phyloP scores from a whole-genome alignment of 1,140 invertebrate species.

The Streblospio benedicti region DNA sequence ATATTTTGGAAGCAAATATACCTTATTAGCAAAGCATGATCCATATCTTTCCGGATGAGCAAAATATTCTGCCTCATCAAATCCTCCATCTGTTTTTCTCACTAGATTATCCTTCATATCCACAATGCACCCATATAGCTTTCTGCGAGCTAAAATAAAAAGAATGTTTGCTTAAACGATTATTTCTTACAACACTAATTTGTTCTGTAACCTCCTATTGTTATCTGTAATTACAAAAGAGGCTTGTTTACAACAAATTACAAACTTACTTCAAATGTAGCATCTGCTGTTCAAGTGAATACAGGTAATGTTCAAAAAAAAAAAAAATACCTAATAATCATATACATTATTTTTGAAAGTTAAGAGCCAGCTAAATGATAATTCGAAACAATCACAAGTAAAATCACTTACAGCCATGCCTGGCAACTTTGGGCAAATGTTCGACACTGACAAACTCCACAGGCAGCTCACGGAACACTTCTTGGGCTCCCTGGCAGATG shows the following conservation, averaged over 20 bases:
- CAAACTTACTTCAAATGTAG: no score
- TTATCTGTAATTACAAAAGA: conserved; percentile 56
- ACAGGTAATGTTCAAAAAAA: no score
- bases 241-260: no score
- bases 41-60: conserved; percentile 86
- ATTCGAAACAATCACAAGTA: no score
- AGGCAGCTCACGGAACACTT: conserved; percentile 93
- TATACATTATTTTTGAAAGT: no score
- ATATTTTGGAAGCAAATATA: conserved; percentile 42
- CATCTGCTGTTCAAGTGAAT: no score
- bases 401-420: conserved; percentile 81
- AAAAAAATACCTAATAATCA: no score
- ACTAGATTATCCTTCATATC: conserved; percentile 85
- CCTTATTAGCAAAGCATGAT: conserved; percentile 90
- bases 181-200: no score
- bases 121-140: conserved; percentile 88
- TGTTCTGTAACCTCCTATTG: no score
- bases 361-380: no score
- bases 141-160: conserved; percentile 66
- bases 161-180: no score
- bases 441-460: conserved; percentile 94
- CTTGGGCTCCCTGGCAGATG: conserved; percentile 92
- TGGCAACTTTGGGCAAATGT: conserved; percentile 86
- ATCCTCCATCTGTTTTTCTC: conserved; percentile 75
- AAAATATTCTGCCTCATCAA: conserved; percentile 84